These are phyloP conservation scores for Callithrix jacchus DNA, from an alignment of 2,113 vertebrate genomes.

Conservation along the genomic window DNA sequence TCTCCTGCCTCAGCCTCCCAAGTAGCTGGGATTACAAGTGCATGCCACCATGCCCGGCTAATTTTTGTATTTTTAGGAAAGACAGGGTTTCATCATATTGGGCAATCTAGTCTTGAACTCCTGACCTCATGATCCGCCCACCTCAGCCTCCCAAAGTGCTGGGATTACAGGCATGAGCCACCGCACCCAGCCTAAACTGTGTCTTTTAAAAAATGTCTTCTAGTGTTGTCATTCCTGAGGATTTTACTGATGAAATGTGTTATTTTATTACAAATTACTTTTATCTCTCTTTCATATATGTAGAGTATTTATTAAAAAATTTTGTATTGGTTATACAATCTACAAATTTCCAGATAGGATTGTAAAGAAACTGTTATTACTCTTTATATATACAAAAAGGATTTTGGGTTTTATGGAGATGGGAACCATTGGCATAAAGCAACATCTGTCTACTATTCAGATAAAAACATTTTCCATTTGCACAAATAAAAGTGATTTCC, in stretches of 20 bases:
- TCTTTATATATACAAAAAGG: background rate
- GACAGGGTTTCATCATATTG: no score
- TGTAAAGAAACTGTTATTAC: background rate
- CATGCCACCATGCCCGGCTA: no score
- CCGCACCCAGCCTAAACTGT: no score
- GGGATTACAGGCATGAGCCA: no score
- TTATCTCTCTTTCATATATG: background rate
- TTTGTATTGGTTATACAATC: background rate
- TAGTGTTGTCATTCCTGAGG: background rate
- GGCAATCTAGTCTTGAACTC: no score
- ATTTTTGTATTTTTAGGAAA: no score
- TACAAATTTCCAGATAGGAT: background rate
- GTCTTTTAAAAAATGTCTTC: background rate
- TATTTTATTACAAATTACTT: conserved; percentile 5
- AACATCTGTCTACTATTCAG: background rate
- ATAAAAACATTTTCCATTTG: conserved; percentile 50
- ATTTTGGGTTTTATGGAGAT: background rate
- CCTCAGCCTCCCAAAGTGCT: no score
- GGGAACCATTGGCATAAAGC: background rate
- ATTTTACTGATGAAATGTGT: background rate
- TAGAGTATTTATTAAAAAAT: background rate
- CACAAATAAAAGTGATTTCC: background rate
- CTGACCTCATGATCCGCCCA: no score
- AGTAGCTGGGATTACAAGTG: no score
- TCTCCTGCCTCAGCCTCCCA: no score